phyloP scores from a whole-genome alignment of 2,113 vertebrate species.

The Lates calcarifer region DNA sequence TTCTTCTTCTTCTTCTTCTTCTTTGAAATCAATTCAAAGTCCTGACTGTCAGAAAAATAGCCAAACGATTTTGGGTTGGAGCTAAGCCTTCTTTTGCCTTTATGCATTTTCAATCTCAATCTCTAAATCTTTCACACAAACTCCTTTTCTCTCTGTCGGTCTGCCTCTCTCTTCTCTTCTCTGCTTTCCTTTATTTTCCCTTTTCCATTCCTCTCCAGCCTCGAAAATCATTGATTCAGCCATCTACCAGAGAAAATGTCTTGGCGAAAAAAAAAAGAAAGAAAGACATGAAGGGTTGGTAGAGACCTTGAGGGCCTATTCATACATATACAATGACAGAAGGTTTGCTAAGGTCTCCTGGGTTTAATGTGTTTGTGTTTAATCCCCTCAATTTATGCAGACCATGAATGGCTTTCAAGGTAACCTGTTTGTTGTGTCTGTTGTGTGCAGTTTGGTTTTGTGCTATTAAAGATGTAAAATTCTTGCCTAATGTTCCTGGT shows the following conservation, averaged over 20 bases:
- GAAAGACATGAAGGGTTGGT: slow-evolving; percentile 30
- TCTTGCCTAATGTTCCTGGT: background rate
- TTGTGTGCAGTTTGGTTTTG: slow-evolving; percentile 41
- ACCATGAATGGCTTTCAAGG: slow-evolving; percentile 49
- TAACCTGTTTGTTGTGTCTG: slow-evolving; percentile 48
- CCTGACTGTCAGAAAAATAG: slow-evolving; percentile 45
- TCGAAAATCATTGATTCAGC: slow-evolving; percentile 60
- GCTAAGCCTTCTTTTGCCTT: slow-evolving; percentile 62
- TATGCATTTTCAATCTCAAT: slow-evolving; percentile 68
- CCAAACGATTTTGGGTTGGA: slow-evolving; percentile 55
- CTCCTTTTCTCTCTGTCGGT: slow-evolving; percentile 44
- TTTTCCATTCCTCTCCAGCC: slow-evolving; percentile 37
- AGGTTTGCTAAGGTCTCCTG: slow-evolving; percentile 56
- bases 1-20: too few species aligned
- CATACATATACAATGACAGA: slow-evolving; percentile 61
- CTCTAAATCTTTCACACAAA: slow-evolving; percentile 68
- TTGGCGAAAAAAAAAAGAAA: background rate
- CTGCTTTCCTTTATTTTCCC: slow-evolving; percentile 39
- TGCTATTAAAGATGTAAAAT: slow-evolving; percentile 39
- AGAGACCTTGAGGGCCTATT: slow-evolving; percentile 55
- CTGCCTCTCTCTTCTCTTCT: slow-evolving; percentile 25
- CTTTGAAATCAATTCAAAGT: slow-evolving; percentile 54
- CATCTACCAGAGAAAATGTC: slow-evolving; percentile 46
- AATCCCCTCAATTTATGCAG: slow-evolving; percentile 58
- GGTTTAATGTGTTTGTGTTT: slow-evolving; percentile 64